Base-by-base conservation (phyloP, 2,888 invertebrate genomes). In the Dasypogon diadema region DNA sequence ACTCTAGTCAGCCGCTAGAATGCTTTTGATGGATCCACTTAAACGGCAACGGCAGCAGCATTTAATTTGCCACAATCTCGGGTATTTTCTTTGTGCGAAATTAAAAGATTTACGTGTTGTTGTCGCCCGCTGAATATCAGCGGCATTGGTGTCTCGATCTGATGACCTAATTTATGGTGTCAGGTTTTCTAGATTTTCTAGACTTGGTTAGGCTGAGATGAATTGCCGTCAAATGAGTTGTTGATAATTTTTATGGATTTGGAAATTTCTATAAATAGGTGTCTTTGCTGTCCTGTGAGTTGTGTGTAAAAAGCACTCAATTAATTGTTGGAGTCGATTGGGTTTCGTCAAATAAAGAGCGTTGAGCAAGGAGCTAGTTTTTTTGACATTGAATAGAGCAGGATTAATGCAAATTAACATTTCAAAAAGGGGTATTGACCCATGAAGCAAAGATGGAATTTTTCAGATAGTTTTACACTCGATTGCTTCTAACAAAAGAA, bases 101-200 rank as follows among this genome's bases (percentile, higher is more conserved):
- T 54, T 22, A 68, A n/a, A n/a, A 68, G 65, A 68, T 68, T 68
- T 68, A 68, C 65, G 65, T 42, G 34, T 30, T 10, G 34, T 30
- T 10, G 34, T 42, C 42, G n/a, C 2, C n/a, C 65, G 65, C 65
- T 68, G 65, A 34, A 48, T 48, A 34, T 68, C 65, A 68, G 48
- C 26, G 26, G 24, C 65, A 68, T 68, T 68, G 65, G 30, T 54
- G 54, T 18, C 48, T 30, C 16, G 54, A 54, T 54, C 30, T 30
- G 26, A 70, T 54, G 70, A 70, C 70, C 70, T 54, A 70, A 70
- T 70, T 70, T 70, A 70, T 70, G 54, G 51, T 70, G 70, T 70
- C 70, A 54, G 70, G 54, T 70, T 54, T 14, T 16, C 51, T 51
- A 4, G 16, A n/a, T n/a, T n/a, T n/a, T n/a, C n/a, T n/a, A n/a